Conservation (phyloP, 2,113 vertebrate genomes). For the Connochaetes taurinus region DNA sequence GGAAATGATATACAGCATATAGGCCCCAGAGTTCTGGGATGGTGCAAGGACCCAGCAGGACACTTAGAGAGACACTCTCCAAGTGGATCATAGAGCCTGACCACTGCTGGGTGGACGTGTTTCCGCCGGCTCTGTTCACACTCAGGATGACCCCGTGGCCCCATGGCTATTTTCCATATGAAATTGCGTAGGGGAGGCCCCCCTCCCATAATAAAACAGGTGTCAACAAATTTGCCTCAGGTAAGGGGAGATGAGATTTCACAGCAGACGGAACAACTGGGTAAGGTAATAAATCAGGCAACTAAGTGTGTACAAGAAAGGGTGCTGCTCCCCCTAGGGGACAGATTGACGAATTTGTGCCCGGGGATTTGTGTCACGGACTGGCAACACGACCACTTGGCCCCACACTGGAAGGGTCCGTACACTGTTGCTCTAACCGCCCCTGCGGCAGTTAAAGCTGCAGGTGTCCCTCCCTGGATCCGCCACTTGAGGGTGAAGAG, state of each 20-base stretch:
- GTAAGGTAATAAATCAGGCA: neutral
- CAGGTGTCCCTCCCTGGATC: neutral
- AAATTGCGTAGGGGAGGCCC: neutral
- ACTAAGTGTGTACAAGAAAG: neutral
- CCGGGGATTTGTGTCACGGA: rapidly evolving
- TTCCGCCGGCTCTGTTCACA: neutral
- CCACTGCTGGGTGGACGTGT: neutral
- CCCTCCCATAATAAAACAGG: neutral
- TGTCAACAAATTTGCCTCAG: neutral
- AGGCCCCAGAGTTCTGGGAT: neutral
- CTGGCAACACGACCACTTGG: neutral
- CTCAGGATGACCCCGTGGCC: neutral
- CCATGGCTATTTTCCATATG: rapidly evolving
- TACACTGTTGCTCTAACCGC: neutral
- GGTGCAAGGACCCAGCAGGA: neutral
- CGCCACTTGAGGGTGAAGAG: neutral
- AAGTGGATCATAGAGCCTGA: neutral
- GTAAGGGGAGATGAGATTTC: neutral
- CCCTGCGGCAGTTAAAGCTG: neutral
- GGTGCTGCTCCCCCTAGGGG: neutral
- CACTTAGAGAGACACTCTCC: neutral
- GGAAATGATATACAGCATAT: neutral
- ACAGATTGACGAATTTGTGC: neutral
- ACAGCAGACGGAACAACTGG: neutral
- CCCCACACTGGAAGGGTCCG: neutral